Evolutionary conservation across 2,888 invertebrate species (phyloP).

Genomic region (Timema cristinae): DNA sequence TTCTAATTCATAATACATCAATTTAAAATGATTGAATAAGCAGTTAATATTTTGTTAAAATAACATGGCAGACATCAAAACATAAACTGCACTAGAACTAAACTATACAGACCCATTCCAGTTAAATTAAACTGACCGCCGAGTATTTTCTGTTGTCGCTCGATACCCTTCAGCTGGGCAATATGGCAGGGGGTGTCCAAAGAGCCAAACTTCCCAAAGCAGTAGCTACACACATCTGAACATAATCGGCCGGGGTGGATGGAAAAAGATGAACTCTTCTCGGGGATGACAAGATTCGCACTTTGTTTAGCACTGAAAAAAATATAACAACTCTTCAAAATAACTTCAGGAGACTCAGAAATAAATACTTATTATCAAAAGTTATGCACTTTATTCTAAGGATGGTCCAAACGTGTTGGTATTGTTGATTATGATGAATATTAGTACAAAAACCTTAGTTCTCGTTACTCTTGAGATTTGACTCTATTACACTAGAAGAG

Average conservation of each 20-base stretch:
- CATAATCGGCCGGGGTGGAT: slow-evolving; percentile 79
- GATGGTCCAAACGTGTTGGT: slow-evolving; percentile 28
- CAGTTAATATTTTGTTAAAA: no score
- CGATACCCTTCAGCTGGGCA: slow-evolving; percentile 77
- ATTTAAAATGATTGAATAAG: no score
- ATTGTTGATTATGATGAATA: no score
- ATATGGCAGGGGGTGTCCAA: slow-evolving; percentile 85
- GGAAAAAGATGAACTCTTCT: slow-evolving; percentile 83
- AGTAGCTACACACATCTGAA: slow-evolving; percentile 81
- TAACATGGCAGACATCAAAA: neutral
- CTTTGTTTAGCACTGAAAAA: slow-evolving; percentile 28
- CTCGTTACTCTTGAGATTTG: no score
- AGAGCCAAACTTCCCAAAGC: slow-evolving; percentile 81
- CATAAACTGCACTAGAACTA: neutral
- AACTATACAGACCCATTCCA: neutral
- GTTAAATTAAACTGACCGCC: slow-evolving; percentile 54
- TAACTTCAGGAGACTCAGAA: no score
- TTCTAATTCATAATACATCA: no score
- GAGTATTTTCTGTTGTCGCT: slow-evolving; percentile 75
- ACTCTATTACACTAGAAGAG: no score
- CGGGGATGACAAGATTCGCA: slow-evolving; percentile 67
- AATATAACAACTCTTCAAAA: slow-evolving; percentile 22
- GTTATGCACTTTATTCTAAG: no score
- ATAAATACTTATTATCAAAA: no score
- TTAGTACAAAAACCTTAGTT: no score